Percentiles rank a stretch among this genome's conserved stretches.
phyloP scores from a whole-genome alignment of 1,140 invertebrate species.

The Chymomyza costata region DNA sequence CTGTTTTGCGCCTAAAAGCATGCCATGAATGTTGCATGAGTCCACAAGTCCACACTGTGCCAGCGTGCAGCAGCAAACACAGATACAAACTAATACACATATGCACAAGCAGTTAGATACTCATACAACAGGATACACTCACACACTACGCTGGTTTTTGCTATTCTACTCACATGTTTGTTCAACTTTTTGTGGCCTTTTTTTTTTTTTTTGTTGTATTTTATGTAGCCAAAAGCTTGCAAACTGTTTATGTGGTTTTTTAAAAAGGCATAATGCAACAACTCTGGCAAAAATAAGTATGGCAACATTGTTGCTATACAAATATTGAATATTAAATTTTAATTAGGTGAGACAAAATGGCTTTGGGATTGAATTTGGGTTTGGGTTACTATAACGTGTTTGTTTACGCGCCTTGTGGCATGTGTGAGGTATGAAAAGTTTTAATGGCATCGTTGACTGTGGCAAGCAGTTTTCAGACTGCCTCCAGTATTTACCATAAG shows the following conservation, averaged over 20 bases:
- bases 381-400: slow-evolving; percentile 11
- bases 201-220: slow-evolving; percentile 17
- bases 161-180: slow-evolving; percentile 5
- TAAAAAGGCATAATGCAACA: slow-evolving; percentile 25
- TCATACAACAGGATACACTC: neutral
- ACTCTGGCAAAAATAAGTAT: slow-evolving; percentile 11
- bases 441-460: too few relatives aligned
- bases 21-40: slow-evolving; percentile 52
- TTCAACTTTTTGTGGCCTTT: slow-evolving; percentile 3
- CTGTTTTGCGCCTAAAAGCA: slow-evolving; percentile 62
- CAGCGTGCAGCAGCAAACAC: slow-evolving; percentile 8
- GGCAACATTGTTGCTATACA: slow-evolving; percentile 30
- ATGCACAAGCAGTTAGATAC: neutral
- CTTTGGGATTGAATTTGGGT: slow-evolving; percentile 29
- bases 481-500: too few relatives aligned
- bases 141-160: slow-evolving; percentile 20
- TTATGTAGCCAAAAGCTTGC: slow-evolving; percentile 20
- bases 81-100: neutral
- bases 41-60: neutral
- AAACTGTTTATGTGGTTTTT: slow-evolving; percentile 3
- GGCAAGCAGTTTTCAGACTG: too few relatives aligned
- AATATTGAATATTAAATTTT: slow-evolving; percentile 69
- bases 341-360: slow-evolving; percentile 46
- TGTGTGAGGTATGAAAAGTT: slow-evolving; percentile 15
- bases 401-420: slow-evolving; percentile 23